Percentiles rank a stretch among this genome's conserved stretches.
These are phyloP conservation scores for Gavia stellata DNA, from an alignment of 2,113 vertebrate genomes.

Conservation along the genomic window DNA sequence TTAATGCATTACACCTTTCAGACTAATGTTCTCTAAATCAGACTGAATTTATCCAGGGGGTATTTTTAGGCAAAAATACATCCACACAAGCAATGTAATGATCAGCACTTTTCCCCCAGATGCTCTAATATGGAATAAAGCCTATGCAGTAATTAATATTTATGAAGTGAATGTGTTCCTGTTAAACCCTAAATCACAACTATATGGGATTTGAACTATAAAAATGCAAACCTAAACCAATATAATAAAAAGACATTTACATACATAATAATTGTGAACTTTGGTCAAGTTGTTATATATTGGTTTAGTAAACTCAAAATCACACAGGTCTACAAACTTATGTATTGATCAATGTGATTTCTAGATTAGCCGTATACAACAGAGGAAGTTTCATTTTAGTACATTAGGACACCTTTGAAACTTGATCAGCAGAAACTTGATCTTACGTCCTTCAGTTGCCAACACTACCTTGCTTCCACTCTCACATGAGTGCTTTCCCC, in stretches of 20 bases:
- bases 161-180: conserved; percentile 55
- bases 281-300: background rate
- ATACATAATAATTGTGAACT: conserved; percentile 18
- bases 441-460: background rate
- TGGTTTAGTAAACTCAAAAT: conserved; percentile 35
- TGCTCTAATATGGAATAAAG: conserved; percentile 47
- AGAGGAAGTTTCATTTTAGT: conserved; percentile 14
- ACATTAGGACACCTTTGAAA: background rate
- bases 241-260: conserved; percentile 27
- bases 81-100: conserved; percentile 52
- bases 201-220: conserved; percentile 22
- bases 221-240: conserved; percentile 44
- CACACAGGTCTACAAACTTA: background rate
- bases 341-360: background rate
- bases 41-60: conserved; percentile 35
- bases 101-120: conserved; percentile 58
- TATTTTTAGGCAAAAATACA: conserved; percentile 61
- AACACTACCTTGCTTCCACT: background rate
- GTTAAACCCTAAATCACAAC: conserved; percentile 54
- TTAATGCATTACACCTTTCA: conserved; percentile 50
- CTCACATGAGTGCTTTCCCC: background rate
- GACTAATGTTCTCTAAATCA: conserved; percentile 55
- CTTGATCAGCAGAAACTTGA: background rate
- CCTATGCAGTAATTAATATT: conserved; percentile 69
- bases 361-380: background rate